Conservation (phyloP, 2,888 invertebrate species). For the Ecdyonurus torrentis region DNA sequence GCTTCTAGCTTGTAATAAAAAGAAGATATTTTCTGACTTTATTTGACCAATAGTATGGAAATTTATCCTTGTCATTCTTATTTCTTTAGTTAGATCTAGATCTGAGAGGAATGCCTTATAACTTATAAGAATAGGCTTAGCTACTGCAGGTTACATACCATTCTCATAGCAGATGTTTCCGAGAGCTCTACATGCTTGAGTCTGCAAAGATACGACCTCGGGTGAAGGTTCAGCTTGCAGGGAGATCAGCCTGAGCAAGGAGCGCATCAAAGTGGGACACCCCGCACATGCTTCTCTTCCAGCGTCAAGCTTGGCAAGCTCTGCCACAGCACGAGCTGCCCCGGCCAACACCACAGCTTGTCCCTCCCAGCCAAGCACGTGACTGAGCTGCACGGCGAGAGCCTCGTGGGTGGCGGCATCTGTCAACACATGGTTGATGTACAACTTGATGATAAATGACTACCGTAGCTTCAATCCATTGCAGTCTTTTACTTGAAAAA, state of each 20-base stretch:
- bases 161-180: slow-evolving; percentile 84
- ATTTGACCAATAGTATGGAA: not conserved
- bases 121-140: too few relatives aligned
- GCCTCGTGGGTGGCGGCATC: not conserved
- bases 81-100: not conserved
- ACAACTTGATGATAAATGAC: too few relatives aligned
- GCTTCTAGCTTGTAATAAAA: too few relatives aligned
- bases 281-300: slow-evolving; percentile 53
- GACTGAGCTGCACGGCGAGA: not conserved
- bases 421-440: too few relatives aligned
- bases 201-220: slow-evolving; percentile 26
- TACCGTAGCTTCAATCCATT: too few relatives aligned
- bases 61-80: not conserved
- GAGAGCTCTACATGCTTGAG: slow-evolving; percentile 64
- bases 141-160: too few relatives aligned
- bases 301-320: slow-evolving; percentile 59
- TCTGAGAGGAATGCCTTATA: not conserved
- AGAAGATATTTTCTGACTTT: not conserved
- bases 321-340: slow-evolving; percentile 32
- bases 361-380: not conserved
- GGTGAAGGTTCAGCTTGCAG: slow-evolving; percentile 12
- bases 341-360: not conserved
- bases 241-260: slow-evolving; percentile 13
- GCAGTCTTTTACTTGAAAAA: too few relatives aligned
- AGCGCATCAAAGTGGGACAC: slow-evolving; percentile 13